A percentile compares a stretch with the other conserved stretches of the same genome.
These are phyloP conservation scores for Lasioglossum marginatum DNA, from an alignment of 2,888 invertebrate genomes.

Conservation along the genomic window DNA sequence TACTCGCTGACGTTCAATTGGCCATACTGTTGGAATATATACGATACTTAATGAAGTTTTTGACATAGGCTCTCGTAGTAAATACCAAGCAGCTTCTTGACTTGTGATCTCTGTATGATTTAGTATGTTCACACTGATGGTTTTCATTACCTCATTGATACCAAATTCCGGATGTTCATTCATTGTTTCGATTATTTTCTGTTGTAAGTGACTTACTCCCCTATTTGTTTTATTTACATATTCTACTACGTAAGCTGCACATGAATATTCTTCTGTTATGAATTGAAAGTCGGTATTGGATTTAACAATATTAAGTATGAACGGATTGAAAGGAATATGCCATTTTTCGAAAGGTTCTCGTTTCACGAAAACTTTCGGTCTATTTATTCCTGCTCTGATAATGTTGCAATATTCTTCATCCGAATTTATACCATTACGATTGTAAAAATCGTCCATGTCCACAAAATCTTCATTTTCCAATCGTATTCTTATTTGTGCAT, in stretches of 20 bases:
- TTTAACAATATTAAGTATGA: slow-evolving; percentile 5
- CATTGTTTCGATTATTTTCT: too few relatives aligned
- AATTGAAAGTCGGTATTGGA: not conserved
- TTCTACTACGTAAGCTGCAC: not conserved
- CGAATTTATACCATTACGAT: not conserved
- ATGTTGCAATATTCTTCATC: not conserved
- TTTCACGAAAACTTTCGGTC: not conserved
- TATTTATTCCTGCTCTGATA: slow-evolving; percentile 2
- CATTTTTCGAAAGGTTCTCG: not conserved
- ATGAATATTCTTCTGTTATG: slow-evolving; percentile 7
- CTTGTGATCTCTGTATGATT: slow-evolving; percentile 4
- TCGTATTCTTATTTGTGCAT: too few relatives aligned
- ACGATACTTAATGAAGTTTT: not conserved
- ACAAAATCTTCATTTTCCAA: too few relatives aligned
- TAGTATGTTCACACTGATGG: not conserved
- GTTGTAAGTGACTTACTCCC: too few relatives aligned
- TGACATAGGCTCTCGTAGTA: not conserved
- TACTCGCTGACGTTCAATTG: slow-evolving; percentile 3
- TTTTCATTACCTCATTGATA: too few relatives aligned
- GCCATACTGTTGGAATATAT: not conserved
- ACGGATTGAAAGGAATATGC: not conserved
- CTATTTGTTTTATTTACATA: not conserved
- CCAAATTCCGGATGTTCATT: too few relatives aligned
- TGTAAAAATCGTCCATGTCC: too few relatives aligned
- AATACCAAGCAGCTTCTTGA: slow-evolving; percentile 1